Base-by-base conservation (phyloP, 2,797 vertebrate genomes). In the Pseudochirops cupreus region DNA sequence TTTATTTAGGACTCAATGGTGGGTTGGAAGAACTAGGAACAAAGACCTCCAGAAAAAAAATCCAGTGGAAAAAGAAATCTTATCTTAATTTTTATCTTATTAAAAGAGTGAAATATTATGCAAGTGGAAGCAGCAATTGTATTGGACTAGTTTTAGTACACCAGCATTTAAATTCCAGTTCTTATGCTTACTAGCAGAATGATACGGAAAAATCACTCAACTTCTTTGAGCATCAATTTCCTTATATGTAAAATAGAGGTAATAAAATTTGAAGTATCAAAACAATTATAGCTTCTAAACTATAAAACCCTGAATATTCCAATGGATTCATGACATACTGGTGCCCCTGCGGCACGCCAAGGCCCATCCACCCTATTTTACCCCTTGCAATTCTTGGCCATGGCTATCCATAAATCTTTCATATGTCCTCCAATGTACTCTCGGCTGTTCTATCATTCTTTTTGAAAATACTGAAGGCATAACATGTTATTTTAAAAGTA, bases 11-110 rank as follows among this genome's bases (percentile, higher is more conserved):
- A 95, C 46, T 93, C 54, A 56, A 12, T 95, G 89, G 91, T 95
- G 52, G 55, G 95, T 91, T 92, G 56, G 57, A 96, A 62, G 24
- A 92, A 3, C 18, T 93, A 56, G 53, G 91, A 96, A 97, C 95
- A 92, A 92, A 93, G 59, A 91, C 90, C 94, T 89, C 93, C 1
- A 33, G 56, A 92, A 89, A 18, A 91, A 13, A 97, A 94, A 95
- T 95, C 90, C 12, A 62, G 31, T 62, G 31, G 31, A 62, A 31
- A 62, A 33, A 31, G 59, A 62, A 62, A 62, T 31, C 12, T 33
- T 33, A 14, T 62, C 12, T 62, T 62, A 33, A 33, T 62, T 9
- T 31, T 59, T 7, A 59, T 59, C 31, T 33, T 33, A 33, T 33
- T 62, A 33, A 33, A 33, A 62, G 59, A 62, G 13, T 33, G 31